These are phyloP conservation scores for Hyperoplus lanceolatus DNA, from an alignment of 2,797 vertebrate genomes.

Conservation along the genomic window DNA sequence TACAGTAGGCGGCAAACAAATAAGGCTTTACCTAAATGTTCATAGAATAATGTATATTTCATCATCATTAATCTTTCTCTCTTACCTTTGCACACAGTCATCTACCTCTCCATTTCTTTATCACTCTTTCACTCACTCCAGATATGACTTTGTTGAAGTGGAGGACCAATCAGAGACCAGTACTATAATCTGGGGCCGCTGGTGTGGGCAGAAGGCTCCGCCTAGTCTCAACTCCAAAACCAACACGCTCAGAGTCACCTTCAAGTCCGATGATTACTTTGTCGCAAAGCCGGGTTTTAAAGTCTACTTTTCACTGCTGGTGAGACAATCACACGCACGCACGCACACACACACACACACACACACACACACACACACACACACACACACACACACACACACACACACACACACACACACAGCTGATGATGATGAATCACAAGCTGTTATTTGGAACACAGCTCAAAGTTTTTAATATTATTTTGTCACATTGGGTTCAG, in stretches of 20 bases:
- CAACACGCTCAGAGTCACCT: slow-evolving; percentile 94
- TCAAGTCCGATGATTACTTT: slow-evolving; percentile 97
- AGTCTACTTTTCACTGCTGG: slow-evolving; percentile 93
- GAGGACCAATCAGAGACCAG: slow-evolving; percentile 93
- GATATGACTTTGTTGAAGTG: slow-evolving; percentile 98
- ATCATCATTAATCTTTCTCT: neutral
- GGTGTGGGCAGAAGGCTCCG: slow-evolving; percentile 94
- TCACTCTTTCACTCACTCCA: slow-evolving; percentile 60
- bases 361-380: neutral
- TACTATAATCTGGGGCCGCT: slow-evolving; percentile 93
- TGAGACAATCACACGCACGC: slow-evolving; percentile 73
- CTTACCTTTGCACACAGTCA: neutral
- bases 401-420: neutral
- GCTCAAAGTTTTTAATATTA: slow-evolving; percentile 18
- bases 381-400: slow-evolving; percentile 11
- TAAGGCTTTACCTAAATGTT: neutral
- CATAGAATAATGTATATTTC: neutral
- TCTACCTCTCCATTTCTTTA: slow-evolving; percentile 4
- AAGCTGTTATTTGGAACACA: slow-evolving; percentile 27
- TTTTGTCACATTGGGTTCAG: slow-evolving; percentile 37
- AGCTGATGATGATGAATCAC: slow-evolving; percentile 3
- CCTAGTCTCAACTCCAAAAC: slow-evolving; percentile 92
- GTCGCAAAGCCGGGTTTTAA: slow-evolving; percentile 98
- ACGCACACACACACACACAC: neutral
- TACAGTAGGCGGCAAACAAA: neutral